Evolutionary conservation across 2,888 invertebrate genomes (phyloP), one percentile per base, ranked within the genome.

Genomic region (Harpagoxenus sublaevis): DNA sequence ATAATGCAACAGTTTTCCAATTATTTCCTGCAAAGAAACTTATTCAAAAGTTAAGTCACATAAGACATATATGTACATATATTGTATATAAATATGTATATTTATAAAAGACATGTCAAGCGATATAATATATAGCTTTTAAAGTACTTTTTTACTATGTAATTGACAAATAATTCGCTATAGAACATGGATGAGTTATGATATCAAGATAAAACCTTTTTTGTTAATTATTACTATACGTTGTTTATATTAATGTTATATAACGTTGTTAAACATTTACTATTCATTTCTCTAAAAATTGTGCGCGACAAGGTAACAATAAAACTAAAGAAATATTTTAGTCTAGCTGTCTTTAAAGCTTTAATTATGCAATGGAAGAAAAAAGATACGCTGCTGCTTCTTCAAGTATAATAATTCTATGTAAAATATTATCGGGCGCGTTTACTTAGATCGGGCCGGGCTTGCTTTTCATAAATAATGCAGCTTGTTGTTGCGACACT

Each of bases 401-500:
- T 48, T 23, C 2, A n/a, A n/a, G 12, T 5, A 23, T 23, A 23
- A 23, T 23, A 35, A 51, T 51, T 75, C 4, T 35, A 39, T 35
- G 42, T 35, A 31, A 3, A 23, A 55, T 31, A 28, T 57, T 35
- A 35, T 62, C 23, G 12, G 15, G n/a, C 10, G 23, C n/a, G 48
- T 39, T 57, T 9, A 39, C 71, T 60, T 60, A 62, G 23, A n/a
- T 9, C 23, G 10, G 31, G 9, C 55, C 81, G 63, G 83, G 83
- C 3, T 23, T 75, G 77, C 48, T 84, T 78, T 89, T 83, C 85
- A 83, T 82, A 90, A 89, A 90, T 89, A 89, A 89, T 89, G 68
- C 77, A 71, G 85, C 78, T 68, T 63, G 78, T 88, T 65, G 84
- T 90, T 89, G 85, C 89, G 85, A 89, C 90, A 90, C 74, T 90